Evolutionary conservation across 2,888 invertebrate genomes (phyloP), one percentile per base, ranked within the genome.

Genomic region (Thalpophila matura): DNA sequence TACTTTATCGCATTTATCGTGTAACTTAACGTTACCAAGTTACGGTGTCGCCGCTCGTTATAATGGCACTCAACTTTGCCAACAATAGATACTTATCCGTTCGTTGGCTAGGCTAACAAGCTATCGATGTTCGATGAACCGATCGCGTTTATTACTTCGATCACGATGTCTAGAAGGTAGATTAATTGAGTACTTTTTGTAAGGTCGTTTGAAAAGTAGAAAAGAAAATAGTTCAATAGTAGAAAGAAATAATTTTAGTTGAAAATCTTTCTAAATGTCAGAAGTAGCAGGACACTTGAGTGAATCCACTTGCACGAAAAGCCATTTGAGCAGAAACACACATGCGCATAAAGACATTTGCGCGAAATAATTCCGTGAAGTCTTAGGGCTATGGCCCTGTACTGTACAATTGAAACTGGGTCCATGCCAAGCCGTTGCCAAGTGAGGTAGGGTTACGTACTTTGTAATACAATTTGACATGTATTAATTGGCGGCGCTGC

Each of bases 31-130:
- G 42, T 37, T 29, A 12, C 24, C 18, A 40, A 27, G 51, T 49
- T 33, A 37, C 37, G 47, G 38, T 43, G 35, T 29, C 35, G 33
- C 4, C 10, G 43, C 10, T 43, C 47, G 47, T 49, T 53, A 40
- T 46, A 69, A 58, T 43, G 66, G 38, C 49, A 16, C 46, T 57
- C 18, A 0, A 45, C 33, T 35, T 31, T 16, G 35, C n/a, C 22
- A n/a, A 51, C 66, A 72, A 42, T 72, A 24, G 31, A 24, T 29
- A 50, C 50, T 68, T 27, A 35, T 16, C 18, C 49, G 49, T 24
- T 33, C 33, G 35, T 33, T 27, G 43, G 9, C 37, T 10, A 20
- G 12, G 42, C 37, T 51, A 49, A 54, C 47, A 53, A 72, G 33
- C 33, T n/a, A 22, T 60, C 47, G 26, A 45, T n/a, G 29, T 35